A percentile compares a stretch with the other conserved stretches of the same genome.
phyloP scores from a whole-genome alignment of 1,140 invertebrate species.

The Pseudobourletiella spinata region DNA sequence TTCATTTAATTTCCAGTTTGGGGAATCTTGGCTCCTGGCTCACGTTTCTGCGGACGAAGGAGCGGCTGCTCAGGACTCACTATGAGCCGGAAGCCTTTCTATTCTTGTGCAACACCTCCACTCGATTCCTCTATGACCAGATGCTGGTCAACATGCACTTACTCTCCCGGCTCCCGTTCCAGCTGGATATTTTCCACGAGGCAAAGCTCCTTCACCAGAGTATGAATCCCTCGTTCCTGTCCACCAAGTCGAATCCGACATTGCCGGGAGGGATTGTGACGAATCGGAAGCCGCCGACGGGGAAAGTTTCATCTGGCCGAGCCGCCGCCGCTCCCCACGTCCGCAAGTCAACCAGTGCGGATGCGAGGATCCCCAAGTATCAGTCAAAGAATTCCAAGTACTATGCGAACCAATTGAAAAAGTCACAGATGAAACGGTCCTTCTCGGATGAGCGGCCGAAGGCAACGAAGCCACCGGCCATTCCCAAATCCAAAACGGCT shows the following conservation, averaged over 20 bases:
- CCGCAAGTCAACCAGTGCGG: slow-evolving; percentile 47
- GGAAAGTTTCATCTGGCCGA: slow-evolving; percentile 40
- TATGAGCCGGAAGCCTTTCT: slow-evolving; percentile 63
- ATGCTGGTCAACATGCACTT: slow-evolving; percentile 64
- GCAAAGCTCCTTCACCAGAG: slow-evolving; percentile 64
- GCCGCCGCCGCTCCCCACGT: slow-evolving; percentile 45
- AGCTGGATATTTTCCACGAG: slow-evolving; percentile 69
- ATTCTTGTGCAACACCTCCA: slow-evolving; percentile 55
- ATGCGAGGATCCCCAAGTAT: slow-evolving; percentile 39
- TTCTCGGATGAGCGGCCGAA: slow-evolving; percentile 32
- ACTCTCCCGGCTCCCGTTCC: slow-evolving; percentile 58
- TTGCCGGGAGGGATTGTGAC: slow-evolving; percentile 24
- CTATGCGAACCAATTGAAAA: slow-evolving; percentile 32
- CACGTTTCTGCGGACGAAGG: slow-evolving; percentile 67
- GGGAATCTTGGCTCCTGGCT: slow-evolving; percentile 76
- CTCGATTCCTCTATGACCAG: slow-evolving; percentile 57
- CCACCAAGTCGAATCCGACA: slow-evolving; percentile 43
- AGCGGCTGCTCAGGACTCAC: slow-evolving; percentile 70
- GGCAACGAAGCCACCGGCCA: not conserved
- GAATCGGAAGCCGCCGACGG: slow-evolving; percentile 48
- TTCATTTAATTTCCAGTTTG: slow-evolving; percentile 46
- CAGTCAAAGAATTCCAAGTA: slow-evolving; percentile 32
- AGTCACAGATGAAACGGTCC: slow-evolving; percentile 32
- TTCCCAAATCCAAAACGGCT: slow-evolving; percentile 35
- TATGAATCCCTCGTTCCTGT: slow-evolving; percentile 46